Percentiles rank a stretch among this genome's conserved stretches.
These are phyloP conservation scores for Mastacembelus armatus DNA, from an alignment of 2,797 vertebrate species.

Conservation along the genomic window DNA sequence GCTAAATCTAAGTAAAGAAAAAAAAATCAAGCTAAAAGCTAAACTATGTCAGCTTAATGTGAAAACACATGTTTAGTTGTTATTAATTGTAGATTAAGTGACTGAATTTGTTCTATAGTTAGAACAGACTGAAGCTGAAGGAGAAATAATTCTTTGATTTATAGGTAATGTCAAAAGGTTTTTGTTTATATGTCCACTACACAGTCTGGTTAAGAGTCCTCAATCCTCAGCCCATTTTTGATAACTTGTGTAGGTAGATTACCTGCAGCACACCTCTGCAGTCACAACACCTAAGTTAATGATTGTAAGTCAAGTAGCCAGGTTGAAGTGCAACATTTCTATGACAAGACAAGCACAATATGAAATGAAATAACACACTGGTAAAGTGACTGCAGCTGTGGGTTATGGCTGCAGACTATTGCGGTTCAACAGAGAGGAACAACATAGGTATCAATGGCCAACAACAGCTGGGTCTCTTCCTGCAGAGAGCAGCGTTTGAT, in stretches of 20 bases:
- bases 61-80: too few species aligned
- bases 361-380: constrained; percentile 49
- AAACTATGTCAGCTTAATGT: too few species aligned
- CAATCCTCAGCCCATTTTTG: too few species aligned
- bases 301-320: constrained; percentile 6
- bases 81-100: neutral
- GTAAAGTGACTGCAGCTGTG: constrained; percentile 54
- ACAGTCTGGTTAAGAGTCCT: too few species aligned
- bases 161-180: too few species aligned
- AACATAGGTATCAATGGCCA: constrained; percentile 70
- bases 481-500: constrained; percentile 59
- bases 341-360: constrained; percentile 23
- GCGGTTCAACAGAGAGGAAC: constrained; percentile 58
- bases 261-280: too few species aligned
- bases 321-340: constrained; percentile 9
- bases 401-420: constrained; percentile 28
- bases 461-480: constrained; percentile 77
- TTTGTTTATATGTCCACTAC: too few species aligned
- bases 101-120: neutral
- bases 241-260: too few species aligned
- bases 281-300: too few species aligned
- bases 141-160: too few species aligned
- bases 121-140: too few species aligned
- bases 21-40: neutral
- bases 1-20: neutral